These are phyloP conservation scores for Pangasius macronema DNA, from an alignment of 2,797 vertebrate genomes.

Conservation along the genomic window DNA sequence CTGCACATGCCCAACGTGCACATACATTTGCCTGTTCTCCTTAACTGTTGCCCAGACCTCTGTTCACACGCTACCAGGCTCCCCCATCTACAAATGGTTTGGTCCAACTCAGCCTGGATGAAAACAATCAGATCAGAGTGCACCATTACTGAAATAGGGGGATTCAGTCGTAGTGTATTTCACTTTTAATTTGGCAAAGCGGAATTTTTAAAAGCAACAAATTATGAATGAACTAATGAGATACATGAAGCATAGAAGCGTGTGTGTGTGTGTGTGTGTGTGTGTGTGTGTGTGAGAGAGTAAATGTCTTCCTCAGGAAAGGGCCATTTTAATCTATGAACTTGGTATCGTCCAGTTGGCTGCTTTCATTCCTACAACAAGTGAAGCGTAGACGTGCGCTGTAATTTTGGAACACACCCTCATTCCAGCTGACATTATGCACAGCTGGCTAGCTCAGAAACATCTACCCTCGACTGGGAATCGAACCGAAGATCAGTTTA, in stretches of 20 bases:
- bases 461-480: background rate
- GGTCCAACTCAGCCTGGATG: conserved; percentile 87
- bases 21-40: background rate
- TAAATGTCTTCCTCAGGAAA: background rate
- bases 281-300: background rate
- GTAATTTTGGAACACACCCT: background rate
- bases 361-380: background rate
- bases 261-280: conserved; percentile 4
- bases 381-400: background rate
- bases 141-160: conserved; percentile 78
- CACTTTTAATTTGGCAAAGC: background rate
- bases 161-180: background rate
- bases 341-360: background rate
- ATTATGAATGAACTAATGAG: background rate
- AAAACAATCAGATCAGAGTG: conserved; percentile 84
- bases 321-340: background rate
- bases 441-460: background rate
- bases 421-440: background rate
- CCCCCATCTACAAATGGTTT: conserved; percentile 64
- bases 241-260: background rate
- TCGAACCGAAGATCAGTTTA: background rate
- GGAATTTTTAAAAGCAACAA: background rate
- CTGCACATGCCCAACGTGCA: background rate
- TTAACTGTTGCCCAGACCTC: conserved; percentile 72
- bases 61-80: conserved; percentile 70